Evolutionary conservation across 1,140 invertebrate genomes (phyloP).

Genomic region (Atta cephalotes): DNA sequence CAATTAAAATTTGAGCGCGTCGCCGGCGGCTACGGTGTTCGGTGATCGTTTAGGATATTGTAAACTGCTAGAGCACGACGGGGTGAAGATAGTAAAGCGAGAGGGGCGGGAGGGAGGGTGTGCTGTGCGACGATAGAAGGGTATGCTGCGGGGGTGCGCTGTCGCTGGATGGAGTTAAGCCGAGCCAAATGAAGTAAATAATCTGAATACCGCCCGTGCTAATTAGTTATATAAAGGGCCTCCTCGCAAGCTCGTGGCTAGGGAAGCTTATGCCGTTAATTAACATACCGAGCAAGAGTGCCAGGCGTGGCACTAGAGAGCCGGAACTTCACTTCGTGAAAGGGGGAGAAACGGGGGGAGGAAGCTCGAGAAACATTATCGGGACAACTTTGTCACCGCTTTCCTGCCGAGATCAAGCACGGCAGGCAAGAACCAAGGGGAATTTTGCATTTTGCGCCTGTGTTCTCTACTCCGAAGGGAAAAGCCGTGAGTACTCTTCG

Average conservation of each 20-base stretch:
- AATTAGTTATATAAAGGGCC: constrained; percentile 83
- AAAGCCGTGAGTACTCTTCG: constrained; percentile 22
- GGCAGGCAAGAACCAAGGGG: constrained; percentile 58
- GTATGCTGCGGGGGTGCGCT: constrained; percentile 56
- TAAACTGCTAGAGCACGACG: constrained; percentile 52
- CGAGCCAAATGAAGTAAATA: constrained; percentile 80
- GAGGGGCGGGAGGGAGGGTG: not conserved
- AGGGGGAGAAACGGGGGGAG: constrained; percentile 20
- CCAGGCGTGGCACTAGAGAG: constrained; percentile 62
- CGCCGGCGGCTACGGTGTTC: constrained; percentile 57
- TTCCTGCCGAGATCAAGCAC: constrained; percentile 61
- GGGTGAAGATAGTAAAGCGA: constrained; percentile 2
- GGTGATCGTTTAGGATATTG: constrained; percentile 65
- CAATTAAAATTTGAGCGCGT: constrained; percentile 65
- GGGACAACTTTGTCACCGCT: constrained; percentile 71
- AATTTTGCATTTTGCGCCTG: constrained; percentile 60
- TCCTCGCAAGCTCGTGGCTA: constrained; percentile 75
- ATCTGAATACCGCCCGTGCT: constrained; percentile 79
- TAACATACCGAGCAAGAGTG: constrained; percentile 82
- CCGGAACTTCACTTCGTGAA: constrained; percentile 64
- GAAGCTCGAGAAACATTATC: constrained; percentile 73
- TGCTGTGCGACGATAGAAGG: constrained; percentile 36
- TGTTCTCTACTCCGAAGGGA: constrained; percentile 10
- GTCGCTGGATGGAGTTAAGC: constrained; percentile 72
- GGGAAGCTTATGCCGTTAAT: constrained; percentile 84